Percentiles rank a stretch among this genome's conserved stretches.
Evolutionary conservation across 2,113 vertebrate species (phyloP).

Genomic region (Regulus satrapa): DNA sequence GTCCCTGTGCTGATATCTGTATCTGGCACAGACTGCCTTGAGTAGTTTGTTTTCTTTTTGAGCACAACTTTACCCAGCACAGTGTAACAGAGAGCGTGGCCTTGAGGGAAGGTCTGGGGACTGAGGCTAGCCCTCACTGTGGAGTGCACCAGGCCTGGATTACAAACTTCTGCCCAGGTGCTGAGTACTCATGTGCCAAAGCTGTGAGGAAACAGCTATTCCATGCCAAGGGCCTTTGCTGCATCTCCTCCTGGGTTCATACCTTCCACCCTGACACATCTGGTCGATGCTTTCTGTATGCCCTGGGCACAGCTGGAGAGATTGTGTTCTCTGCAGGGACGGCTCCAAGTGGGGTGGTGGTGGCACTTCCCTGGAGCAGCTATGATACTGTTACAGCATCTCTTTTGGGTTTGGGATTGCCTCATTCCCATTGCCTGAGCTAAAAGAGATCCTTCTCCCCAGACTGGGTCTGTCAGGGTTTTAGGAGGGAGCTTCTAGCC

Average conservation of each 20-base stretch:
- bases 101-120: not conserved
- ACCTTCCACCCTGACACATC: not conserved
- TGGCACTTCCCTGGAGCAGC: not conserved
- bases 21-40: not conserved
- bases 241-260: not conserved
- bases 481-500: not conserved
- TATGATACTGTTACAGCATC: not conserved
- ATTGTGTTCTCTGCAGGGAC: rapidly evolving
- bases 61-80: not conserved
- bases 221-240: not conserved
- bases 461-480: not conserved
- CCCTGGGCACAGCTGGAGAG: not conserved
- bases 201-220: not conserved
- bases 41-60: not conserved
- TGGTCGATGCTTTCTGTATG: not conserved
- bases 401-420: not conserved
- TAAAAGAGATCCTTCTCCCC: not conserved
- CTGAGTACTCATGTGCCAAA: conserved; percentile 16
- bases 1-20: not conserved
- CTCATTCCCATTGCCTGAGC: not conserved
- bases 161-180: not conserved
- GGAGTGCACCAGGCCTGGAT: not conserved
- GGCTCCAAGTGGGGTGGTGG: not conserved
- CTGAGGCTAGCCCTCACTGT: not conserved
- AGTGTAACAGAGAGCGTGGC: not conserved